Evolutionary conservation across 1,140 invertebrate species (phyloP), one percentile per base, ranked within the genome.

Genomic region (Philopotamus ludificatus): DNA sequence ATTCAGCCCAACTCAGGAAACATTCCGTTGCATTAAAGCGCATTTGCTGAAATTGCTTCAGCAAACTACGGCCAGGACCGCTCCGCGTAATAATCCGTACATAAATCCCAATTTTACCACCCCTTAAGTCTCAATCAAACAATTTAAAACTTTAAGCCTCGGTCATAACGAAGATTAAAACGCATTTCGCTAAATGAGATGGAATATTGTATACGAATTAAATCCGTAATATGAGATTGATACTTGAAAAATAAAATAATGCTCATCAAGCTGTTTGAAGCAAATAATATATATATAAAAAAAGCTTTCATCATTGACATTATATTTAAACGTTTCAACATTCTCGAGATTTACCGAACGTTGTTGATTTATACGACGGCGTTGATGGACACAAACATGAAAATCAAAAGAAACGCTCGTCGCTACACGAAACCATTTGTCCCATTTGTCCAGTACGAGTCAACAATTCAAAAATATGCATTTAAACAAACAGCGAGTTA

Each of bases 11-110:
- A 60, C 44, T 42, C 47, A 21, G 9, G 42, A 22, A 60, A 60
- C 57, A 34, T 60, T 60, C 57, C 57, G 57, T 20, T 39, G 57
- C 57, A 60, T 60, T 60, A 60, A 60, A 47, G 57, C 57, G 44
- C 57, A 60, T 60, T 60, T 60, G 57, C 57, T 60, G 57, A 60
- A 60, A 60, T 60, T 60, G 57, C 57, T 60, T 60, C 57, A 25
- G 57, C 57, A 60, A 60, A 60, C 57, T 60, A 47, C 39, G 28
- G n/a, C 41, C 10, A 15, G 41, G 15, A n/a, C n/a, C 34, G 18
- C 28, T 12, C 4, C 4, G 4, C n/a, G n/a, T n/a, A 34, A 34
- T 34, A 34, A 34, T 34, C 28, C 28, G 28, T 4, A 12, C 12
- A 34, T 34, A 34, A 34, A 34, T 34, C 28, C 28, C 28, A 34